Evolutionary conservation across 2,113 vertebrate genomes (phyloP).

Genomic region (Sinocyclocheilus maitianheensis): DNA sequence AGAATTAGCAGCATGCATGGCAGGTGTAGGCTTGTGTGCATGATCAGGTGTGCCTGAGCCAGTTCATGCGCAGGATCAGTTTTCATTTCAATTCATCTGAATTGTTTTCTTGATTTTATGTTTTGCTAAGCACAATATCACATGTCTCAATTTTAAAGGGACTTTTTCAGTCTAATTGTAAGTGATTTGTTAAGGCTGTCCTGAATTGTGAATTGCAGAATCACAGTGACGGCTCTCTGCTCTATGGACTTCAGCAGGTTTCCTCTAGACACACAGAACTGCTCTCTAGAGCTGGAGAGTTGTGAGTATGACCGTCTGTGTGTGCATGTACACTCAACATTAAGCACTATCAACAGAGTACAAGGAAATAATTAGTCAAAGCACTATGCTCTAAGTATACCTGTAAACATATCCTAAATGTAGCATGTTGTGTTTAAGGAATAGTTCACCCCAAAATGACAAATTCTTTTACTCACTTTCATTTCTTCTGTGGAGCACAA

Average conservation of each 20-base stretch:
- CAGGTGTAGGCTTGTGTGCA: conserved; percentile 16
- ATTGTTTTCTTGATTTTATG: background rate
- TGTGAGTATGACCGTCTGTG: conserved; percentile 79
- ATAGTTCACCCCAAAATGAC: background rate
- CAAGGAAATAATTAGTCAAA: background rate
- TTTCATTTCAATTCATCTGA: conserved; percentile 2
- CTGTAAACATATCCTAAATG: background rate
- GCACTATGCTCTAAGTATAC: background rate
- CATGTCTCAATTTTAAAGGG: background rate
- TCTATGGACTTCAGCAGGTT: conserved; percentile 95
- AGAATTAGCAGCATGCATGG: background rate
- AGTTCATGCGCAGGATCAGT: background rate
- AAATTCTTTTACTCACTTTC: background rate
- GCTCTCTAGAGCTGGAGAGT: conserved; percentile 91
- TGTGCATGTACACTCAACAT: conserved; percentile 44
- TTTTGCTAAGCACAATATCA: background rate
- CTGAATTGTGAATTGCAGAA: conserved; percentile 71
- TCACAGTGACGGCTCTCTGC: conserved; percentile 92
- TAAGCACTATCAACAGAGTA: conserved; percentile 33
- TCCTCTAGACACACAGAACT: conserved; percentile 92
- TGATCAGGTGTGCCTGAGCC: background rate
- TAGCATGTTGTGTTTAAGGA: background rate
- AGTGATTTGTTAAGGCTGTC: background rate
- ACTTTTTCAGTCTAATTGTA: conserved; percentile 36
- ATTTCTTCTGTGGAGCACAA: too few species aligned